Evolutionary conservation across 2,113 vertebrate genomes (phyloP).

Genomic region (Nycticryphes semicollaris): DNA sequence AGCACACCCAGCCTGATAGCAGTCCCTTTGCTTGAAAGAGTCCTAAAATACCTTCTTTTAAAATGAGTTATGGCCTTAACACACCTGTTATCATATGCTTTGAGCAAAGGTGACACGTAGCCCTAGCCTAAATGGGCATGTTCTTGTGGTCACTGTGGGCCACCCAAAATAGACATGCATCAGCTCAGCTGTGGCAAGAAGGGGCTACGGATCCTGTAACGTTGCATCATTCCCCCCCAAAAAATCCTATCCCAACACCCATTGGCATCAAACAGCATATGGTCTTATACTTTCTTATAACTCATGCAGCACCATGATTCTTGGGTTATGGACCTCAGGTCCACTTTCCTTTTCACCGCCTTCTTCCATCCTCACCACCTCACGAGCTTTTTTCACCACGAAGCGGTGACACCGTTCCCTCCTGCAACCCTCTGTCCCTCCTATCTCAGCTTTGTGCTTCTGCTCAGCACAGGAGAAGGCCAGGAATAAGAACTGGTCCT

Average conservation of each 20-base stretch:
- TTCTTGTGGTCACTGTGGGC: background rate
- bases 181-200: background rate
- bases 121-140: accelerated
- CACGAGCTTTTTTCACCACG: accelerated
- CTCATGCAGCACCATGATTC: accelerated
- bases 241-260: accelerated
- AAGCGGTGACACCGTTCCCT: background rate
- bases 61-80: background rate
- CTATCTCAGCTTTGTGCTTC: accelerated
- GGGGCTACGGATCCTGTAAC: background rate
- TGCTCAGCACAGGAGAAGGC: background rate
- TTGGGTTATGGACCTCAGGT: background rate
- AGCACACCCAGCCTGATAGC: background rate
- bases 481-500: background rate
- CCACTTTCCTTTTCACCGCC: background rate
- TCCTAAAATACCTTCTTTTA: background rate
- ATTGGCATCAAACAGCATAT: background rate
- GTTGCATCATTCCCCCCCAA: background rate
- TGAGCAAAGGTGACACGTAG: background rate
- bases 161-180: accelerated
- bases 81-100: accelerated
- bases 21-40: background rate
- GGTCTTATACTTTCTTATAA: accelerated
- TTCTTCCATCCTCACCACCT: background rate
- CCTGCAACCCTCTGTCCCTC: background rate